Conservation (phyloP, 1,140 invertebrate species). For the Diorhabda carinulata region DNA sequence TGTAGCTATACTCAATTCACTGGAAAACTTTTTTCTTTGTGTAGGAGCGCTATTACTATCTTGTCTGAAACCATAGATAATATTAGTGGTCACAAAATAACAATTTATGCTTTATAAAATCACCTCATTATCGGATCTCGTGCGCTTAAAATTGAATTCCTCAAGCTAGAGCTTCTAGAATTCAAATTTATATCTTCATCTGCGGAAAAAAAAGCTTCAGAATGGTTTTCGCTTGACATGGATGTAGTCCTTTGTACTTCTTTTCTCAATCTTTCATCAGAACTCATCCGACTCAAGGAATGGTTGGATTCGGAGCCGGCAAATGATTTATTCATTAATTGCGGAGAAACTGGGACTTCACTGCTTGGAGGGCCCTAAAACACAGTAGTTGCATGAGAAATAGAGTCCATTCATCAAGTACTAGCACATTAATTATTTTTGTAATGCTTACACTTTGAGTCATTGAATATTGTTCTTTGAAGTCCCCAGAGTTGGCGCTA, state of each 20-base stretch:
- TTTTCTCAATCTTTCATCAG: conserved; percentile 51
- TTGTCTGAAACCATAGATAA: conserved; percentile 27
- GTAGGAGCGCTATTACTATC: conserved; percentile 45
- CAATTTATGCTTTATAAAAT: neutral
- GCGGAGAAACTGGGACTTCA: conserved; percentile 21
- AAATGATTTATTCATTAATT: conserved; percentile 26
- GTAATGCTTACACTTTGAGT: conserved; percentile 11
- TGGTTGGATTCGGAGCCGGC: conserved; percentile 53
- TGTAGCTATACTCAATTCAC: conserved; percentile 50
- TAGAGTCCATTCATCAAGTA: neutral
- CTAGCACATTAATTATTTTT: neutral
- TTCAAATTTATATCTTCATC: conserved; percentile 75
- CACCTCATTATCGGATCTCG: conserved; percentile 48
- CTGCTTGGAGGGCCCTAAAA: conserved; percentile 26
- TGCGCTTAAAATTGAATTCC: conserved; percentile 58
- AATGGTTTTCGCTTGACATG: conserved; percentile 83
- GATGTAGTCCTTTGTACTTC: conserved; percentile 76
- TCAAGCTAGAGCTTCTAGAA: conserved; percentile 59
- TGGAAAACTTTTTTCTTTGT: conserved; percentile 48
- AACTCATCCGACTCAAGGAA: conserved; percentile 49
- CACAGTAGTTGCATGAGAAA: neutral
- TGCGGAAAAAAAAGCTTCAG: conserved; percentile 86
- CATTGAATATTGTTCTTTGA: conserved; percentile 20
- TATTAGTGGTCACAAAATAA: neutral
- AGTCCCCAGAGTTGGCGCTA: conserved; percentile 35